These are phyloP conservation scores for Perithous albicinctus DNA, from an alignment of 2,888 invertebrate genomes.

Conservation along the genomic window DNA sequence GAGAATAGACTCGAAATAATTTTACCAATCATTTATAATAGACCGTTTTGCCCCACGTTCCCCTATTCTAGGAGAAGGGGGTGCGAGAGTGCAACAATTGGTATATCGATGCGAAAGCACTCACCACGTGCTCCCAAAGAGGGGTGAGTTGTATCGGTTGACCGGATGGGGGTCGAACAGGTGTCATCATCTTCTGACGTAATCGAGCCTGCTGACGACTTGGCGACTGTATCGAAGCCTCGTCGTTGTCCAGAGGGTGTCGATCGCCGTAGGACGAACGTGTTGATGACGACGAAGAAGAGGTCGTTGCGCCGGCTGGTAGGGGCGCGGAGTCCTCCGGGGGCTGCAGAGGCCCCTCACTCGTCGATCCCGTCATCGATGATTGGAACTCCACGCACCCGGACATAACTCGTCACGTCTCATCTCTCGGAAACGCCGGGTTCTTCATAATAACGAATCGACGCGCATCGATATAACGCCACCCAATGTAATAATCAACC, in stretches of 20 bases:
- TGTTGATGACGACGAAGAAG: slow-evolving; percentile 69
- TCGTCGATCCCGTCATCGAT: slow-evolving; percentile 80
- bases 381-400: slow-evolving; percentile 75
- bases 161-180: slow-evolving; percentile 75
- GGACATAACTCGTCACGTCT: slow-evolving; percentile 77
- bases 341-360: slow-evolving; percentile 76
- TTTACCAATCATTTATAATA: no score
- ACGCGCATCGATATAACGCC: not conserved
- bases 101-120: slow-evolving; percentile 63
- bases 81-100: slow-evolving; percentile 56
- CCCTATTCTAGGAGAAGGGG: not conserved
- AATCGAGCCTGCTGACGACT: slow-evolving; percentile 65
- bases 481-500: not conserved
- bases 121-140: slow-evolving; percentile 91
- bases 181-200: slow-evolving; percentile 76
- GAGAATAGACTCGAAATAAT: no score
- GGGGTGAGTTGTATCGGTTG: slow-evolving; percentile 88
- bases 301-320: slow-evolving; percentile 81
- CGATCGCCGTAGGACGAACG: slow-evolving; percentile 76
- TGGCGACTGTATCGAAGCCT: slow-evolving; percentile 73
- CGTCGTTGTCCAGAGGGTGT: not conserved
- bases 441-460: slow-evolving; percentile 51
- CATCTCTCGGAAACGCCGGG: slow-evolving; percentile 67
- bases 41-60: no score
- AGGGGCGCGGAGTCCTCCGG: slow-evolving; percentile 83